Conservation (phyloP, 2,797 vertebrate species). For the Buceros bicornis region DNA sequence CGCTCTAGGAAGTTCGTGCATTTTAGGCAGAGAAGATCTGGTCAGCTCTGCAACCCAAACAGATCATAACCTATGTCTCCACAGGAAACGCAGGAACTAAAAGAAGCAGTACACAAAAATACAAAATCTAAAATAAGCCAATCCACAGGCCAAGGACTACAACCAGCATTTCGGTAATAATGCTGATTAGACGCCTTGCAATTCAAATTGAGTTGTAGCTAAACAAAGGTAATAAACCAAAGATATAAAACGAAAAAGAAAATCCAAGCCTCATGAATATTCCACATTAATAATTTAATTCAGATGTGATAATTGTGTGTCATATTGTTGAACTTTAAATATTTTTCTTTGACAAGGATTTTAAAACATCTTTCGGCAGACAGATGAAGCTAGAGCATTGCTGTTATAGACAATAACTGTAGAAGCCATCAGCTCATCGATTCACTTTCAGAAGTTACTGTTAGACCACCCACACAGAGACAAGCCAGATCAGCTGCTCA, state of each 20-base stretch:
- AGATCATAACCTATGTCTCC: not conserved
- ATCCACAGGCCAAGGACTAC: not conserved
- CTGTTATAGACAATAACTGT: accelerated
- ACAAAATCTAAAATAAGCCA: not conserved
- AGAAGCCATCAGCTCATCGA: not conserved
- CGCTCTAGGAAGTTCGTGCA: not conserved
- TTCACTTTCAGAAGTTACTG: accelerated
- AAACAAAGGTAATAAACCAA: conserved; percentile 12
- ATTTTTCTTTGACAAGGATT: not conserved
- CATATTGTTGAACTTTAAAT: not conserved
- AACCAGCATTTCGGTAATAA: not conserved
- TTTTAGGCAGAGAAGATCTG: not conserved
- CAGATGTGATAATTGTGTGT: not conserved
- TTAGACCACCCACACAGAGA: not conserved
- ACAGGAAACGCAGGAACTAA: not conserved
- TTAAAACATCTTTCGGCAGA: not conserved
- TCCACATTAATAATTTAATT: not conserved
- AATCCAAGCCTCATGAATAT: not conserved
- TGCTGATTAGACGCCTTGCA: not conserved
- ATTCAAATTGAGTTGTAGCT: not conserved
- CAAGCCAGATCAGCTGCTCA: not conserved
- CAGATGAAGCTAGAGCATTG: not conserved
- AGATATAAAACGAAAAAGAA: not conserved
- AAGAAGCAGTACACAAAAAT: not conserved
- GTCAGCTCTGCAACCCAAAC: not conserved